Evolutionary conservation across 2,888 invertebrate species (phyloP), one percentile per base, ranked within the genome.

Genomic region (Thereva unica): DNA sequence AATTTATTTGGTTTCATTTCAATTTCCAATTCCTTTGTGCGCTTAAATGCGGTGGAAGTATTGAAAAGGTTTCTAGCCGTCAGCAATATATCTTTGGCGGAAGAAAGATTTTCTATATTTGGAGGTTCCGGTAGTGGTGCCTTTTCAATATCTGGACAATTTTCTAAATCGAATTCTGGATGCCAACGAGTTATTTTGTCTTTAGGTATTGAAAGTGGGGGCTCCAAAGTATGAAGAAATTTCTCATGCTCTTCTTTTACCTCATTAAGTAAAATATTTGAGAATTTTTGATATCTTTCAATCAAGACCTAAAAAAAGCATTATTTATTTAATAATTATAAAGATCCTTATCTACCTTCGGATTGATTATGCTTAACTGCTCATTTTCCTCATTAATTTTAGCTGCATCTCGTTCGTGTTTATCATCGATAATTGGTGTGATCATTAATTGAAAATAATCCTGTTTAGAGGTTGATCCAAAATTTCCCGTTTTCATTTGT

Each of bases 161-260:
- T 86, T 76, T 96, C 95, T 47, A 96, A 81, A 74, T 90, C 89
- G 78, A 97, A 97, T 73, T 90, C 89, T 2, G 95, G 94, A 85
- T 97, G 97, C 96, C 96, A 97, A 57, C 94, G 87, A 3, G 89
- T 90, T 53, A 97, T 82, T 76, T 90, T 89, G 23, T 88, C 84
- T 72, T 87, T 87, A 1, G 89, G 83, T 59, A 95, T 87, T n/a
- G 82, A 78, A 82, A 95, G 85, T 4, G 95, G 93, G 41, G 90
- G 89, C 71, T 89, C 89, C 66, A 95, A 79, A 47, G 84, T 85
- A 42, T 82, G 79, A 53, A 96, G 81, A 77, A 92, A 96, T 75
- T 89, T 87, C 74, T 89, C 83, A 76, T 93, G 92, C 73, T 89
- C 88, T 69, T 86, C 83, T 80, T 91, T 92, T 0, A 90, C 89